phyloP scores from a whole-genome alignment of 2,888 invertebrate genomes.

The Hydroisotoma schaefferi region DNA sequence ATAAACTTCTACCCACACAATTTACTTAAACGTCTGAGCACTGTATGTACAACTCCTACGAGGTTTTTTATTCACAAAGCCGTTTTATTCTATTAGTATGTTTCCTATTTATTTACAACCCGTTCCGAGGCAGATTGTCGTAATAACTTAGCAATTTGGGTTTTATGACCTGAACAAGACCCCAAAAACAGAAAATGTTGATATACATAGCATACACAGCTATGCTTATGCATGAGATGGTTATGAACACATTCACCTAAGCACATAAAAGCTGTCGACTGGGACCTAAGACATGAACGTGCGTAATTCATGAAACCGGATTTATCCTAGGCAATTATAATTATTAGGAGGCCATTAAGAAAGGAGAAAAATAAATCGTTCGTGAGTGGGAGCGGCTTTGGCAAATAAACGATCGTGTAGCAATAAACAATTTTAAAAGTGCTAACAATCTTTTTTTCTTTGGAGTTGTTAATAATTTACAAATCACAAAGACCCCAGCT shows the following conservation, averaged over 20 bases:
- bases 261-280: too few relatives aligned
- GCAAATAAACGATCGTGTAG: not conserved
- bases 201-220: too few relatives aligned
- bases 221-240: too few relatives aligned
- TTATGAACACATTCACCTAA: too few relatives aligned
- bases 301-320: not conserved
- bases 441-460: not conserved
- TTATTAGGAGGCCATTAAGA: not conserved
- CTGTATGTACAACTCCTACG: too few relatives aligned
- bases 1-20: too few relatives aligned
- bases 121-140: constrained; percentile 24
- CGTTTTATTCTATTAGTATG: constrained; percentile 15
- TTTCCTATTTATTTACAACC: constrained; percentile 25
- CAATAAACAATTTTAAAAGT: not conserved
- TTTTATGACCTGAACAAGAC: constrained; percentile 31
- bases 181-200: too few relatives aligned
- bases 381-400: not conserved
- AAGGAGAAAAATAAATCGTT: not conserved
- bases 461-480: not conserved
- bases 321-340: not conserved
- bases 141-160: constrained; percentile 40
- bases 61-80: too few relatives aligned
- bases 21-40: too few relatives aligned
- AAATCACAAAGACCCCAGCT: too few relatives aligned
- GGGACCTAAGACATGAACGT: not conserved